Evolutionary conservation across 2,888 invertebrate genomes (phyloP), one percentile per base, ranked within the genome.

Genomic region (Catocala nupta): DNA sequence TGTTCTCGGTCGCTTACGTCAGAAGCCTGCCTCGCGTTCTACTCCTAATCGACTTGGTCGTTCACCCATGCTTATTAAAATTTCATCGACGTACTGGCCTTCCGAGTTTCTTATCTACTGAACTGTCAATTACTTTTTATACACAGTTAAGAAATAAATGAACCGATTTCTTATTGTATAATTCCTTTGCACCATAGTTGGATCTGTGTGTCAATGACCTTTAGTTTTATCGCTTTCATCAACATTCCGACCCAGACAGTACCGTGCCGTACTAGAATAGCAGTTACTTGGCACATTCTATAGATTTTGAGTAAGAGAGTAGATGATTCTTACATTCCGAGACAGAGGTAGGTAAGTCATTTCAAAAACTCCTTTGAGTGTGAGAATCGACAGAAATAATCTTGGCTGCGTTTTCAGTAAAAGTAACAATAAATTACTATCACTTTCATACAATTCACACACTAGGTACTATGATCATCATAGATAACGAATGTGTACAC

Each of bases 221-320:
- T 60, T 59, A 70, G 71, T 81, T 87, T n/a, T 86, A 88, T 88
- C 85, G 82, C 80, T 85, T 86, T 85, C 84, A 87, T 87, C 86
- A 79, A 84, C 85, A 88, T 89, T 89, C 85, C 84, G 70, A 60
- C 66, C 53, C 76, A 78, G 76, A 72, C 70, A 68, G 72, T 68
- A 68, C 67, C 71, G 74, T 74, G 71, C 70, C 65, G 70, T 73
- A 73, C 71, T 73, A 76, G 79, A 80, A 81, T 83, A 73, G 76
- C 71, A 67, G 77, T 80, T 25, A 25, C 25, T 25, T 81, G 74
- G 77, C 76, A 75, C 71, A 71, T 63, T 70, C 60, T 73, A 75
- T 67, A 63, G 68, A 55, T 70, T 58, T 67, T 55, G 60, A 56
- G 65, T 68, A 63, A 68, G 57, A 71, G 63, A 67, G 59, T 71